These are phyloP conservation scores for Perognathus longimembris DNA, from an alignment of 2,113 vertebrate genomes.

Conservation along the genomic window DNA sequence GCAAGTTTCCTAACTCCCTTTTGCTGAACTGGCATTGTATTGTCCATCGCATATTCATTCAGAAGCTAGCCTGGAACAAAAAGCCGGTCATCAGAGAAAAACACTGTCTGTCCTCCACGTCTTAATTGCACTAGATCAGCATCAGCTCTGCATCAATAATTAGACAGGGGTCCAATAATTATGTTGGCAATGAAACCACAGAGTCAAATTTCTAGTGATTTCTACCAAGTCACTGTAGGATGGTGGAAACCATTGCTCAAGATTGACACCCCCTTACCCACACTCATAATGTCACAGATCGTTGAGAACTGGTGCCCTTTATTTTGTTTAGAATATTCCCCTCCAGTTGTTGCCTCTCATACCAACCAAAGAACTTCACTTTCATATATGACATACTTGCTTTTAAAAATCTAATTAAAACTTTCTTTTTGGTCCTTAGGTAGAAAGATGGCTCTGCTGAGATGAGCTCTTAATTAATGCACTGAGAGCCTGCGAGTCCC, in stretches of 20 bases:
- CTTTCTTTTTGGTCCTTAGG: constrained; percentile 90
- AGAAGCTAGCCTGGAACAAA: constrained; percentile 63
- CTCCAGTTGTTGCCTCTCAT: constrained; percentile 72
- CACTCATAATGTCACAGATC: constrained; percentile 23
- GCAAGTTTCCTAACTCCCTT: neutral
- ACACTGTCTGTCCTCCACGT: neutral
- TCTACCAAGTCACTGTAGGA: neutral
- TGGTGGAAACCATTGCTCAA: neutral
- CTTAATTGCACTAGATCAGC: constrained; percentile 53
- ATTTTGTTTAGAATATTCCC: constrained; percentile 64
- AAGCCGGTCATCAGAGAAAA: constrained; percentile 63
- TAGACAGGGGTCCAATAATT: constrained; percentile 42
- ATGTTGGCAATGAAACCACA: neutral
- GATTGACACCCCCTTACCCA: neutral
- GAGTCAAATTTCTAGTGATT: constrained; percentile 54
- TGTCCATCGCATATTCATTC: constrained; percentile 37
- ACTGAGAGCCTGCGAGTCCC: constrained; percentile 87
- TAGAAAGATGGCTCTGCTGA: constrained; percentile 88
- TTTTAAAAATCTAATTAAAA: constrained; percentile 86
- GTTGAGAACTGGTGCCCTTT: constrained; percentile 54
- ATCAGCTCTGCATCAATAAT: constrained; percentile 61
- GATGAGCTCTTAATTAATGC: constrained; percentile 91
- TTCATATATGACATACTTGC: constrained; percentile 85
- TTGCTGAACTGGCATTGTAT: constrained; percentile 74
- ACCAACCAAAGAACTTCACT: constrained; percentile 77